phyloP scores from a whole-genome alignment of 2,113 vertebrate genomes.

The Brachypodius melanocephalos region DNA sequence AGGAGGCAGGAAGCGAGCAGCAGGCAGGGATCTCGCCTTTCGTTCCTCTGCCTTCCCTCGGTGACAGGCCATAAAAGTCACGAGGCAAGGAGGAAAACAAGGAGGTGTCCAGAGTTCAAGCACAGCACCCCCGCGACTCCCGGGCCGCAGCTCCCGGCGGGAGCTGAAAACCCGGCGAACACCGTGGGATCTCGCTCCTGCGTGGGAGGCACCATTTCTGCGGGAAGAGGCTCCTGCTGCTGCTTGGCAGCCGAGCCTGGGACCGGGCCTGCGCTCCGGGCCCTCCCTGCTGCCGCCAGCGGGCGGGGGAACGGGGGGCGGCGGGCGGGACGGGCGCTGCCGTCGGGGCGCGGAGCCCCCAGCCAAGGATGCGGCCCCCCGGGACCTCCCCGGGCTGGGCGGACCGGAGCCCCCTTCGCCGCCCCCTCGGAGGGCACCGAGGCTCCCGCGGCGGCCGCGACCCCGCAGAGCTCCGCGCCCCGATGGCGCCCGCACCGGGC shows the following conservation, averaged over 20 bases:
- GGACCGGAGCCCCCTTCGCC: background rate
- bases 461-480: no score
- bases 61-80: constrained; percentile 50
- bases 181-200: background rate
- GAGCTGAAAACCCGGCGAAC: background rate
- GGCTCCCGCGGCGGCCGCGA: no score
- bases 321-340: background rate
- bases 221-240: background rate
- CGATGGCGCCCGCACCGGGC: no score
- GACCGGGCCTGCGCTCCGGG: background rate
- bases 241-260: background rate
- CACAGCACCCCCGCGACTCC: background rate
- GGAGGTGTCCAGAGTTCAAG: constrained; percentile 39
- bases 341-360: background rate
- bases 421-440: background rate
- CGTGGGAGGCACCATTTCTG: constrained; percentile 4
- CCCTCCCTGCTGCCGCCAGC: background rate
- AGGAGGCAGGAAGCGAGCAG: background rate
- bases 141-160: background rate
- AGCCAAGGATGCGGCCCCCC: background rate
- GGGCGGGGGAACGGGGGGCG: background rate
- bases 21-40: background rate
- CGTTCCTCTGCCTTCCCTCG: background rate
- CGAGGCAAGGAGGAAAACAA: background rate
- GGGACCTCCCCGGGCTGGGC: background rate